Conservation (phyloP, 2,797 vertebrate genomes). For the Otolemur crassicaudatus region DNA sequence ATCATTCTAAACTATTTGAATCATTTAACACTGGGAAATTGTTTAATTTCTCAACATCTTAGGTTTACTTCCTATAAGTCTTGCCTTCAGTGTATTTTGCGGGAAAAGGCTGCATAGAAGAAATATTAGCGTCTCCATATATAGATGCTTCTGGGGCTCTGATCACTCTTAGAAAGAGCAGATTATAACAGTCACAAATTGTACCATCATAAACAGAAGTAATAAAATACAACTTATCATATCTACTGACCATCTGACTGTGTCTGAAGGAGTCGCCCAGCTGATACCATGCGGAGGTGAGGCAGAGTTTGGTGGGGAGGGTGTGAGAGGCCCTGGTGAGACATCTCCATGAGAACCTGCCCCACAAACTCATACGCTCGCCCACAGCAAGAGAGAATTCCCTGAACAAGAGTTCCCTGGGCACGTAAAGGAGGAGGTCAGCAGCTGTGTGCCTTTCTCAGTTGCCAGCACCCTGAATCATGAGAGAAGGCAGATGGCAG, state of each 20-base stretch:
- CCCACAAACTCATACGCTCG: not conserved
- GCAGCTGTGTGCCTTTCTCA: not conserved
- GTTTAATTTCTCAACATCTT: not conserved
- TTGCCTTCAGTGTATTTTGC: not conserved
- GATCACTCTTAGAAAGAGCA: not conserved
- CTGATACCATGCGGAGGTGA: too few species aligned
- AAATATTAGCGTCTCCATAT: not conserved
- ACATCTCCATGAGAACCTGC: not conserved
- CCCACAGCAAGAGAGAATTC: not conserved
- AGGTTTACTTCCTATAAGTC: not conserved
- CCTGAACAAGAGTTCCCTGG: not conserved
- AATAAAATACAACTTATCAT: not conserved
- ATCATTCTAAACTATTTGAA: conserved; percentile 27
- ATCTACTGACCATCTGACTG: not conserved
- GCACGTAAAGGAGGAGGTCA: not conserved
- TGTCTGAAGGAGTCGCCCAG: not conserved
- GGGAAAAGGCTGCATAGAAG: not conserved
- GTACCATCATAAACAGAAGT: not conserved
- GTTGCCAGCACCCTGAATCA: not conserved
- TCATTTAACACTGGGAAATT: not conserved
- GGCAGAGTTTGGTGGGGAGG: not conserved
- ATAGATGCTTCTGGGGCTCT: not conserved
- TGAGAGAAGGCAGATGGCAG: not conserved
- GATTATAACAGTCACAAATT: not conserved
- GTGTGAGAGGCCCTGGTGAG: not conserved